Base-by-base conservation (phyloP, 1,140 invertebrate species). In the Panagrolaimus sp. region DNA sequence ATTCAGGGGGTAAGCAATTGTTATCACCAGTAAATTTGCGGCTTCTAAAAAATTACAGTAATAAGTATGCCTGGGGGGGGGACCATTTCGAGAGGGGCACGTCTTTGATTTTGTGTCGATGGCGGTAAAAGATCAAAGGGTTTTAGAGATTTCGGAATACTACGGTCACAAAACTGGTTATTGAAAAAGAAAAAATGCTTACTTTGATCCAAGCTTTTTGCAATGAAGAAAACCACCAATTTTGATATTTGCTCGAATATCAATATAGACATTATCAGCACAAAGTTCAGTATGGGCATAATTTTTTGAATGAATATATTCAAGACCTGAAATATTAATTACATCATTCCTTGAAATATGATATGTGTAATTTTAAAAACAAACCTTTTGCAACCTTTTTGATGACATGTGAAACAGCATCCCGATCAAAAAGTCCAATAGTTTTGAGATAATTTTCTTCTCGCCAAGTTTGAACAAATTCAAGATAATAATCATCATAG, bases 131-230 rank as follows among this genome's bases (percentile, higher is more conserved):
- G n/a, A n/a, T 2, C 26, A 52, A n/a, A 21, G 7, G 7, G 7
- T 52, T 52, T 14, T 52, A 2, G 48, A n/a, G 26, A 8, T 7
- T 52, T 12, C 14, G 8, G 7, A 8, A n/a, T 21, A n/a, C 26
- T 24, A 21, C n/a, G n/a, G 14, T 24, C 26, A 15, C n/a, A n/a
- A 24, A 8, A 52, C n/a, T 52, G 48, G 48, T 9, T 4, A 8
- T 7, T 7, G 48, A 21, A 8, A 7, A 2, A 4, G 2, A 4
- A 8, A 52, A 14, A 14, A 52, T 52, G 26, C 48, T 52, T 10
- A 52, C 48, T n/a, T 52, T 52, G 48, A 52, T 7, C 48, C 48
- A 15, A 52, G 48, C 48, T 52, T 52, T 24, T 52, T 52, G 1
- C 17, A 15, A 52, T 52, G 48, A 24, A 52, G 48, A 7, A 52